A percentile compares a stretch with the other conserved stretches of the same genome.
phyloP scores from a whole-genome alignment of 2,797 vertebrate genomes.

The Lepus oiostolus region DNA sequence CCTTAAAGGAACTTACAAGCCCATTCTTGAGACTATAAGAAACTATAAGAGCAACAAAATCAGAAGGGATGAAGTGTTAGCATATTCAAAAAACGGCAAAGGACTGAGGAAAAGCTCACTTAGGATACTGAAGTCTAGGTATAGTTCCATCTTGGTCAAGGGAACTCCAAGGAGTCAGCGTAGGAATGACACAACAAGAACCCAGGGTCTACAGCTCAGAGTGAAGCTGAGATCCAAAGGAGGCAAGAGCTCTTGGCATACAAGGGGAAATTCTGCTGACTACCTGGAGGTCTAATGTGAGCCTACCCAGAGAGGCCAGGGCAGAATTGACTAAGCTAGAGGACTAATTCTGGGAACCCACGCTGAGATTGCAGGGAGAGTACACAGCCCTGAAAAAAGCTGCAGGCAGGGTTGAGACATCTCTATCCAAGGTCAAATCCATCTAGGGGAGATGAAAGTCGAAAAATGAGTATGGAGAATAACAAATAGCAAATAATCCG shows the following conservation, averaged over 20 bases:
- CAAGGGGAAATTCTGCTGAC: not conserved
- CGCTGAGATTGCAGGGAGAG: not conserved
- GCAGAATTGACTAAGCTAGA: not conserved
- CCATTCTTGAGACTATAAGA: not conserved
- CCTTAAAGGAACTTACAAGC: not conserved
- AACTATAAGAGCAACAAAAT: not conserved
- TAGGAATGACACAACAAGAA: not conserved
- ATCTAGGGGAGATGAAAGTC: not conserved
- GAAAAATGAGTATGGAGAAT: slow-evolving; percentile 7
- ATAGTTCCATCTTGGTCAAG: not conserved
- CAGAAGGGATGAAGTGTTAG: not conserved
- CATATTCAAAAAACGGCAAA: not conserved
- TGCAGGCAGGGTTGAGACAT: not conserved
- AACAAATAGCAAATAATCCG: slow-evolving; percentile 7
- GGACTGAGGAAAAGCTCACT: not conserved
- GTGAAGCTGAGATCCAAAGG: not conserved
- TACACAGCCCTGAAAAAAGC: not conserved
- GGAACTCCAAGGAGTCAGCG: not conserved
- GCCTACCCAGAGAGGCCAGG: not conserved
- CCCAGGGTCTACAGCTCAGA: not conserved
- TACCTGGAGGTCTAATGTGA: not conserved
- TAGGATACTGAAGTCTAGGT: not conserved
- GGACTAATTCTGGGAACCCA: not conserved
- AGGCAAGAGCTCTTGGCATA: not conserved
- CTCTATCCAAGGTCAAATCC: slow-evolving; percentile 22